Evolutionary conservation across 2,888 invertebrate genomes (phyloP), one percentile per base, ranked within the genome.

Genomic region (Eupithecia abbreviata): DNA sequence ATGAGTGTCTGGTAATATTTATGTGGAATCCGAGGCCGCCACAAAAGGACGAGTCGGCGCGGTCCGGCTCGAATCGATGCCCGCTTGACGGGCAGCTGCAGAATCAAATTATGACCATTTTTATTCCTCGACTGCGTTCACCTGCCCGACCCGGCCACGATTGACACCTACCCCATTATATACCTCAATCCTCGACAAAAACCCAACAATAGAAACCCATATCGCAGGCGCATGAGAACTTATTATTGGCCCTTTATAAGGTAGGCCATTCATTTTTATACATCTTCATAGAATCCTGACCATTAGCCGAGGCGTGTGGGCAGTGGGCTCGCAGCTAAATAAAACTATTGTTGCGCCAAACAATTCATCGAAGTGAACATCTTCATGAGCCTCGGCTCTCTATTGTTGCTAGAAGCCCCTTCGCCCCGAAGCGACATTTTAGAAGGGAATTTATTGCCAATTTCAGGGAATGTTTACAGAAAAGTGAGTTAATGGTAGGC

Each of bases 221-320:
- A 91, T 92, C 89, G 89, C 93, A 93, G 92, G 89, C 94, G 90
- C 91, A 91, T 93, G 93, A 92, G 93, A 93, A 93, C 91, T 92
- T 93, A 94, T 94, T 93, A 94, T 94, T 94, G 91, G 93, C 91
- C 91, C 88, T 90, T 90, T 90, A 93, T 91, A 91, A 91, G 87
- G 86, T 86, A 86, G 89, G 85, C 92, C 88, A 91, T 93, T 93
- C 92, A 91, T 91, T 93, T 93, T 93, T 91, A 81, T 81, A 94
- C 91, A 92, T 93, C 94, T 93, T 92, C 90, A 93, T 93, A 95
- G 92, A 93, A 93, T 91, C 89, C 92, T 90, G 86, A 87, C 94
- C 92, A 95, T 95, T 95, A 94, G 90, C 88, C 87, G 85, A 91
- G 93, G 93, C 94, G 94, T 93, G 94, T 94, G 94, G 95, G 94